Base-by-base conservation (phyloP, 2,888 invertebrate genomes). In the Mellilla xanthometata region DNA sequence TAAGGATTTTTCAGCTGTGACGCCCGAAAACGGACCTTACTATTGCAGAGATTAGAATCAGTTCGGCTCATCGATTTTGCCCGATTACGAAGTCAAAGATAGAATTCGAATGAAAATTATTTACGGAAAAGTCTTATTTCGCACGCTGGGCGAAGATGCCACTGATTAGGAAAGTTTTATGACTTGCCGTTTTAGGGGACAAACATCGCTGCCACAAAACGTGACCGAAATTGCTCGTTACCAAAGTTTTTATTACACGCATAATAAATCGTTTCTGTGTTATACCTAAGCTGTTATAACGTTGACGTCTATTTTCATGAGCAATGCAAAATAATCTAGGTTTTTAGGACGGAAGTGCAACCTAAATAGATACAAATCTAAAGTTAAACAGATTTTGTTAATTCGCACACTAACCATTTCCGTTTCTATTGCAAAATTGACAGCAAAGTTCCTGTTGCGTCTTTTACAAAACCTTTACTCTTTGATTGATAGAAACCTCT, bases 91-190 rank as follows among this genome's bases (percentile, higher is more conserved):
- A 82, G 81, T 83, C 83, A 85, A 80, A 85, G 76, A 85, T 85
- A 78, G 81, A 84, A 81, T 80, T 81, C 68, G 69, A 72, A 73
- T 76, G 74, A 75, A 76, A 81, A 81, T 87, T 84, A 84, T 87
- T 84, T 82, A 76, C 77, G 72, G 75, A 76, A 81, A 72, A 59
- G 49, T 56, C 46, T 79, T 81, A 80, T 81, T 83, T 79, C 71
- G 77, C 75, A 68, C 67, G 72, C 68, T 52, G 58, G 61, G 73
- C 76, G 69, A 78, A 79, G 75, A 74, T 75, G 74, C 68, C 60
- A 59, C 76, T 80, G 80, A 87, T 87, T 83, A 82, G 67, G 70
- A 82, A 88, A 88, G 84, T 87, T 87, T 83, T 76, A 80, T 82
- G 79, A 80, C 73, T 79, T 75, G 61, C 65, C 70, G 64, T 70